These are phyloP conservation scores for Ips nitidus DNA, from an alignment of 1,140 invertebrate genomes.

Conservation along the genomic window DNA sequence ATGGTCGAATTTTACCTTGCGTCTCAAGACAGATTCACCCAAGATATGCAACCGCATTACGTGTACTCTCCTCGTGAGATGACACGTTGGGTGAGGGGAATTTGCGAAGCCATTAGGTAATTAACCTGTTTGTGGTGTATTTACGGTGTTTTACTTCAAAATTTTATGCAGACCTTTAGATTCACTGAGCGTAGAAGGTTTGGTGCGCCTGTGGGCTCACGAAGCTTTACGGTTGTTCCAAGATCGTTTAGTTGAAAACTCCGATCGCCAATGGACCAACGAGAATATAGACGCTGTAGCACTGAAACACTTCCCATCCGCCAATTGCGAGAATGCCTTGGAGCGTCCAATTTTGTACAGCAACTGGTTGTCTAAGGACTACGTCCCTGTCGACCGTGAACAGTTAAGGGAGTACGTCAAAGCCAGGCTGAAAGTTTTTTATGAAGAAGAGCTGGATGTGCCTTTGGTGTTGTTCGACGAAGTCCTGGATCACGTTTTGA, in stretches of 20 bases:
- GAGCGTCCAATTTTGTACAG: slow-evolving; percentile 93
- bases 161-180: slow-evolving; percentile 76
- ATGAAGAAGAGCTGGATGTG: slow-evolving; percentile 99
- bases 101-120: slow-evolving; percentile 93
- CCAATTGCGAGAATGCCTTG: slow-evolving; percentile 84
- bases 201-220: slow-evolving; percentile 97
- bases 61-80: slow-evolving; percentile 99
- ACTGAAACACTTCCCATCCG: slow-evolving; percentile 90
- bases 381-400: slow-evolving; percentile 93
- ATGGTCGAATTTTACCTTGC: slow-evolving; percentile 99
- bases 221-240: slow-evolving; percentile 98
- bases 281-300: slow-evolving; percentile 96
- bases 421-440: slow-evolving; percentile 96
- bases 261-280: slow-evolving; percentile 96
- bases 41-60: slow-evolving; percentile 99
- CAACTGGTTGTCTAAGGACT: slow-evolving; percentile 99
- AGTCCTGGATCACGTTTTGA: slow-evolving; percentile 95
- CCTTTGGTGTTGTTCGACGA: slow-evolving; percentile 98
- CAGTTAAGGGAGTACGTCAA: slow-evolving; percentile 95
- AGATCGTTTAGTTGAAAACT: slow-evolving; percentile 90
- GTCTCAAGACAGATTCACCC: slow-evolving; percentile 97
- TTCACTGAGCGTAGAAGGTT: slow-evolving; percentile 84
- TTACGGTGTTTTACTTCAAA: neutral
- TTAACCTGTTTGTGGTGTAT: neutral
- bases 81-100: slow-evolving; percentile 98